Evolutionary conservation across 2,113 vertebrate species (phyloP).

Genomic region (Caranx melampygus): DNA sequence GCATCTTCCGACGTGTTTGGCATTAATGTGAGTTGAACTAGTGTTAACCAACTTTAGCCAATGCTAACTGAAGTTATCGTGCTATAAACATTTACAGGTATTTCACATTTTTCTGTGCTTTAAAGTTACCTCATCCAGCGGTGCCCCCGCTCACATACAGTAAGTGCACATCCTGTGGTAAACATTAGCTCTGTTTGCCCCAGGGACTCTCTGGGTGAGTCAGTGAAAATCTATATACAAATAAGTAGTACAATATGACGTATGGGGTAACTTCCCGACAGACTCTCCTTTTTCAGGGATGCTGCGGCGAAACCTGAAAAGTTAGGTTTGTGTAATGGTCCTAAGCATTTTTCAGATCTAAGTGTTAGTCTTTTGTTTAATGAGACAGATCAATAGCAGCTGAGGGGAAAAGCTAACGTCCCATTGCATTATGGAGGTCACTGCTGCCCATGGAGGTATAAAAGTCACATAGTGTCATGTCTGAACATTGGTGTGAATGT

Average conservation of each 20-base stretch:
- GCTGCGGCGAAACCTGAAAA: background rate
- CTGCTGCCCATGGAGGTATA: background rate
- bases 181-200: slow-evolving; percentile 20
- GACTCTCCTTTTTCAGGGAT: background rate
- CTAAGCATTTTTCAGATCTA: slow-evolving; percentile 27
- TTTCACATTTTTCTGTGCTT: background rate
- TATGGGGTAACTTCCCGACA: background rate
- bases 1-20: background rate
- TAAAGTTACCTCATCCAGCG: background rate
- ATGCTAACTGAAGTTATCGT: background rate
- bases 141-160: background rate
- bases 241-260: background rate
- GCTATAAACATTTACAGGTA: background rate
- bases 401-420: background rate
- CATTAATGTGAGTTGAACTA: background rate
- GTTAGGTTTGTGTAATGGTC: background rate
- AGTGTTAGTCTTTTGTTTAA: slow-evolving; percentile 15
- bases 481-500: slow-evolving; percentile 34
- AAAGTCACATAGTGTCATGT: background rate
- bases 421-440: background rate
- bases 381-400: background rate
- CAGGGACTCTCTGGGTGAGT: slow-evolving; percentile 12
- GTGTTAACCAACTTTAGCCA: background rate
- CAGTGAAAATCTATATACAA: background rate
- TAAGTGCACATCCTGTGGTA: slow-evolving; percentile 29